These are phyloP conservation scores for Antennarius maculatus DNA, from an alignment of 2,797 vertebrate species.

Conservation along the genomic window DNA sequence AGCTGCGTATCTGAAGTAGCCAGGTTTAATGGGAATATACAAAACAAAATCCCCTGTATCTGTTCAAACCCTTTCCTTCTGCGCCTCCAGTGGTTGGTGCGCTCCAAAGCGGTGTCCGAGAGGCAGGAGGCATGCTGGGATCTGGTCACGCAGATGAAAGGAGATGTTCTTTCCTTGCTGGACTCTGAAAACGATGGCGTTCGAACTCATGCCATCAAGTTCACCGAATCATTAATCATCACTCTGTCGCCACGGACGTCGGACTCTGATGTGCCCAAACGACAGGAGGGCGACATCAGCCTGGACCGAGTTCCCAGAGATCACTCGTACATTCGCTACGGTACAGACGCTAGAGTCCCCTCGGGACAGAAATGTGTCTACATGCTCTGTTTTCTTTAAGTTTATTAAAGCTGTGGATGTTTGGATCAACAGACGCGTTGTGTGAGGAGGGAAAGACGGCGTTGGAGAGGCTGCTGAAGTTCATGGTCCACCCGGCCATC, in stretches of 20 bases:
- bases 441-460: conserved; percentile 90
- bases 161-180: conserved; percentile 87
- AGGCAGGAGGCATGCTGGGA: conserved; percentile 96
- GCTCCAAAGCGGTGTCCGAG: conserved; percentile 85
- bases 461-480: conserved; percentile 91
- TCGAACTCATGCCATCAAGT: conserved; percentile 96
- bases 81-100: conserved; percentile 89
- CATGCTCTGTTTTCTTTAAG: background rate
- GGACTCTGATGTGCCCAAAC: conserved; percentile 90
- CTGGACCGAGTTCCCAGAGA: conserved; percentile 91
- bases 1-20: background rate
- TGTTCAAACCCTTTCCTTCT: conserved; percentile 1
- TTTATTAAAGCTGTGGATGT: background rate
- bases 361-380: background rate
- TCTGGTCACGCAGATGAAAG: conserved; percentile 92
- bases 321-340: conserved; percentile 89
- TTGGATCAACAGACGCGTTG: conserved; percentile 70
- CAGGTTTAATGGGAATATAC: background rate
- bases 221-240: conserved; percentile 93
- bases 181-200: conserved; percentile 96
- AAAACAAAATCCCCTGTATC: background rate
- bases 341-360: conserved; percentile 66
- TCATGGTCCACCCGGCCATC: conserved; percentile 97
- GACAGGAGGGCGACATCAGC: conserved; percentile 92
- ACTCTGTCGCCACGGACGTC: conserved; percentile 87